A percentile compares a stretch with the other conserved stretches of the same genome.
Evolutionary conservation across 2,113 vertebrate genomes (phyloP).

Genomic region (Rhea americana): DNA sequence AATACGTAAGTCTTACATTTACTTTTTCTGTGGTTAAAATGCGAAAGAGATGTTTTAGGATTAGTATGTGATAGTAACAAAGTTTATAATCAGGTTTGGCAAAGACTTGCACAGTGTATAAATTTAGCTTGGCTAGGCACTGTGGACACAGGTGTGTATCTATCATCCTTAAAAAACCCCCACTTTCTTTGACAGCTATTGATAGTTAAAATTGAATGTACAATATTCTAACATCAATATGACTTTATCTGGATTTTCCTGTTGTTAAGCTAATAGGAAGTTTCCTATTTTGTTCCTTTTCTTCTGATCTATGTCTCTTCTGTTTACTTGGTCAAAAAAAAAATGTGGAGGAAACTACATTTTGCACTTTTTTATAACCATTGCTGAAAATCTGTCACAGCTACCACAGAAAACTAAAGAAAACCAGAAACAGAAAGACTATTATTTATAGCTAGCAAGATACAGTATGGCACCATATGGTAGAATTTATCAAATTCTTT

Average conservation of each 20-base stretch:
- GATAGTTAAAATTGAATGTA: background rate
- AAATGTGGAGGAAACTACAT: background rate
- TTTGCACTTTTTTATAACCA: slow-evolving; percentile 44
- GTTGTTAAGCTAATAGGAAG: background rate
- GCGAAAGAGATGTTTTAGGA: background rate
- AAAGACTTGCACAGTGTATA: background rate
- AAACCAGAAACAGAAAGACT: slow-evolving; percentile 65
- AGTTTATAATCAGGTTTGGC: background rate
- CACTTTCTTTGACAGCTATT: slow-evolving; percentile 13
- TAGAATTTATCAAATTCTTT: slow-evolving; percentile 69
- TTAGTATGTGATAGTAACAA: background rate
- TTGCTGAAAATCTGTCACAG: slow-evolving; percentile 63
- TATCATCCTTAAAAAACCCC: background rate
- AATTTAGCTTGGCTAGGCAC: background rate
- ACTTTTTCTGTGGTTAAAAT: background rate
- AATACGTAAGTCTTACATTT: background rate
- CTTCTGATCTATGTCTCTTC: background rate
- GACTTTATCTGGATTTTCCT: slow-evolving; percentile 9
- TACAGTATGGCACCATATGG: slow-evolving; percentile 72
- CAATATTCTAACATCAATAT: background rate
- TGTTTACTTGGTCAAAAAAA: background rate
- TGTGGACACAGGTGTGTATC: background rate
- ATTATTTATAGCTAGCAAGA: slow-evolving; percentile 71
- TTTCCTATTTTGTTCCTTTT: background rate
- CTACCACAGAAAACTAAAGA: slow-evolving; percentile 56